These are phyloP conservation scores for Mycalesis mineus DNA, from an alignment of 2,888 invertebrate species.

Conservation along the genomic window DNA sequence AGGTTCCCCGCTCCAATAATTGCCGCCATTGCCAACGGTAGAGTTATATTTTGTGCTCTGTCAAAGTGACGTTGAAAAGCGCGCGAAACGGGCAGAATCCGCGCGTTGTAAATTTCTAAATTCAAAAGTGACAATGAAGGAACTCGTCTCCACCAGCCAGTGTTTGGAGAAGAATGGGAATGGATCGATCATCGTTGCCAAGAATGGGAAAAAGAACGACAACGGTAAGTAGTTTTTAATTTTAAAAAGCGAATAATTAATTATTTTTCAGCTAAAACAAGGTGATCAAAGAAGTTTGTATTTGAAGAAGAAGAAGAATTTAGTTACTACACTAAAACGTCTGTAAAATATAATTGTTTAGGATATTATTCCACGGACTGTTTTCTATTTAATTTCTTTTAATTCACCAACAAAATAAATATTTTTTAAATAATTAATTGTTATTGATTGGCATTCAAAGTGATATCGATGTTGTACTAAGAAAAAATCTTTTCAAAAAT, in stretches of 20 bases:
- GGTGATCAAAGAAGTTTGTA: too few relatives aligned
- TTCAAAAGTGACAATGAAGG: constrained; percentile 55
- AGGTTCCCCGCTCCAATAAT: constrained; percentile 48
- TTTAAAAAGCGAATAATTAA: background rate
- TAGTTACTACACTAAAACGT: too few relatives aligned
- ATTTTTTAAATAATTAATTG: too few relatives aligned
- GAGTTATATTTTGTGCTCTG: constrained; percentile 37
- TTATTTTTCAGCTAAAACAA: background rate
- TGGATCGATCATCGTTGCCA: constrained; percentile 49
- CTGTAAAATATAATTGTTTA: too few relatives aligned
- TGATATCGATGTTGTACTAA: too few relatives aligned
- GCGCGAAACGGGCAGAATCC: constrained; percentile 47
- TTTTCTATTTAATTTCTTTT: too few relatives aligned
- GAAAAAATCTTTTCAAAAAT: too few relatives aligned
- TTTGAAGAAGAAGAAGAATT: too few relatives aligned
- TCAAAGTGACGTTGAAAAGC: constrained; percentile 69
- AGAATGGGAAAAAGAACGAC: constrained; percentile 57
- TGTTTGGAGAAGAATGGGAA: constrained; percentile 54
- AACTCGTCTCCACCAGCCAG: constrained; percentile 55
- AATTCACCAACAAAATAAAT: too few relatives aligned
- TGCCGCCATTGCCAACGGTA: constrained; percentile 47
- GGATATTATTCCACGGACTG: too few relatives aligned
- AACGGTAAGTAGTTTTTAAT: constrained; percentile 47
- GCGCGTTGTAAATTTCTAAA: constrained; percentile 26
- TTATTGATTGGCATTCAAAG: too few relatives aligned